Conservation (phyloP, 2,888 invertebrate species). For the Anthophora plumipes region DNA sequence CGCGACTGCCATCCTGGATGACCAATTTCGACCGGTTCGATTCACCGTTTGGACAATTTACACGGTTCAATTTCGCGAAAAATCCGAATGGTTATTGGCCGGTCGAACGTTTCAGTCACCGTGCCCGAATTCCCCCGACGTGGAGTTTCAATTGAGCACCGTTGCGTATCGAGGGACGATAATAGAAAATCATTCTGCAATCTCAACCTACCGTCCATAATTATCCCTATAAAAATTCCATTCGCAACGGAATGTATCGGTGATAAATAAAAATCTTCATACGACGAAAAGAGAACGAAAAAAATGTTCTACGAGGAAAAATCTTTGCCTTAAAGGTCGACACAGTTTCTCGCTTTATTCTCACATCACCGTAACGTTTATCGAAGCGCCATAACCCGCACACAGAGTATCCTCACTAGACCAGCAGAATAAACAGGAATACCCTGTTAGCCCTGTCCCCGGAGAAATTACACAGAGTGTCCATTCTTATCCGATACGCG, state of each 20-base stretch:
- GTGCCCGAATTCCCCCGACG: background rate
- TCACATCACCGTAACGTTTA: conserved; percentile 23
- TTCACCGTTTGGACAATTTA: conserved; percentile 29
- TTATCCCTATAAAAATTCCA: background rate
- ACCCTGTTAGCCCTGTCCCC: conserved; percentile 12
- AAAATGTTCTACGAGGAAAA: background rate
- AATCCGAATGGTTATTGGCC: conserved; percentile 33
- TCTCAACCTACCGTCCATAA: conserved; percentile 4
- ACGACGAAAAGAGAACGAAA: no score
- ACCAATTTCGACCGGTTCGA: conserved; percentile 30
- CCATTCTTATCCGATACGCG: conserved; percentile 27
- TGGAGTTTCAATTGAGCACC: background rate
- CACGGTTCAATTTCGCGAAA: conserved; percentile 42
- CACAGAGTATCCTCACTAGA: conserved; percentile 7
- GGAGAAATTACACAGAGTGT: conserved; percentile 58
- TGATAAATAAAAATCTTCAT: background rate
- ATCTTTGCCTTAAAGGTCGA: background rate
- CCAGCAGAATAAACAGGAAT: conserved; percentile 3
- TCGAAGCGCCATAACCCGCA: conserved; percentile 21
- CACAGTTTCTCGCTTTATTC: conserved; percentile 17
- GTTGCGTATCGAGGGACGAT: background rate
- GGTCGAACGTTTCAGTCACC: conserved; percentile 9
- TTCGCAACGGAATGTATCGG: background rate
- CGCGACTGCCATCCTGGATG: conserved; percentile 3
- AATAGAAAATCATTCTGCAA: conserved; percentile 1